These are phyloP conservation scores for Hemithea aestivaria DNA, from an alignment of 2,888 invertebrate genomes.

Conservation along the genomic window DNA sequence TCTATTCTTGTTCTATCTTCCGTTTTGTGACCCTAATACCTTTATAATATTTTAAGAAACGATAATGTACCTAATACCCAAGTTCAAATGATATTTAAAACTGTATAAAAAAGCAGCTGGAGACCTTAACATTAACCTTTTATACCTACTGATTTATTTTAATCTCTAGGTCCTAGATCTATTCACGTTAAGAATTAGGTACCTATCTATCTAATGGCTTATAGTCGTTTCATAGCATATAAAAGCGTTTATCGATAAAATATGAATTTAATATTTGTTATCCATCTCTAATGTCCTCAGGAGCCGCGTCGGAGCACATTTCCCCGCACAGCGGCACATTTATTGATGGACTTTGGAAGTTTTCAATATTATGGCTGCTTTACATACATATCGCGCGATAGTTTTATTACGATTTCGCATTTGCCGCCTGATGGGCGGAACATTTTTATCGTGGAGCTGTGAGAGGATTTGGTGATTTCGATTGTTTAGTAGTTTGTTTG, in stretches of 20 bases:
- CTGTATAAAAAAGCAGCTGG: too few species aligned
- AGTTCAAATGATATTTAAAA: too few species aligned
- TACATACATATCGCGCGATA: conserved; percentile 68
- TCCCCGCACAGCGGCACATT: conserved; percentile 70
- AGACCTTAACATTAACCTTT: too few species aligned
- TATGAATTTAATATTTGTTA: neutral
- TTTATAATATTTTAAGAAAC: too few species aligned
- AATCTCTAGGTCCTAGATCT: too few species aligned
- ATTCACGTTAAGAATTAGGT: too few species aligned
- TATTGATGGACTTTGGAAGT: conserved; percentile 79
- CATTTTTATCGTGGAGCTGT: conserved; percentile 44
- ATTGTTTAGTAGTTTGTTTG: conserved; percentile 30
- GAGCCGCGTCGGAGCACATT: too few species aligned
- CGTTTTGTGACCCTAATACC: too few species aligned
- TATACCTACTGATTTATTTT: too few species aligned
- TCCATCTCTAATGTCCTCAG: conserved; percentile 18
- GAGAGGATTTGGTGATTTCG: conserved; percentile 38
- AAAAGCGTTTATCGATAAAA: conserved; percentile 13
- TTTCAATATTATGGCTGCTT: conserved; percentile 78
- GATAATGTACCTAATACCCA: too few species aligned
- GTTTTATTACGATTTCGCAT: conserved; percentile 79
- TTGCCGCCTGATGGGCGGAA: conserved; percentile 74
- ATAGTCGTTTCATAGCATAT: neutral
- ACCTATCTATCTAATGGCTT: neutral
- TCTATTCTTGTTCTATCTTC: too few species aligned